Evolutionary conservation across 2,888 invertebrate species (phyloP).

Genomic region (Melanostoma mellinum): DNA sequence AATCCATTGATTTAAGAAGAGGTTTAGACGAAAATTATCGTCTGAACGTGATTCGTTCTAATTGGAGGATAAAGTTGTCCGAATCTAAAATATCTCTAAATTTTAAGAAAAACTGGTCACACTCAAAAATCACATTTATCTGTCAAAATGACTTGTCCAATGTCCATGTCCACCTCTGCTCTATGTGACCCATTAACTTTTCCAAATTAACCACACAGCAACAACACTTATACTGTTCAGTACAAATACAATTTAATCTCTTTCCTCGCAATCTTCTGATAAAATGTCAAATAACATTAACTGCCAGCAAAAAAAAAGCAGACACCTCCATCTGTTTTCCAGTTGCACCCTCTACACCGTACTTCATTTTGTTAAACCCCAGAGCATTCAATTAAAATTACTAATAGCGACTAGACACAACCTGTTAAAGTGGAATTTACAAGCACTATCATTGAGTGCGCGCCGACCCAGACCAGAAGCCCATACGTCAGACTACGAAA

Average conservation of each 20-base stretch:
- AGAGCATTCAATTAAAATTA: conserved; percentile 69
- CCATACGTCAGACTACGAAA: conserved; percentile 66
- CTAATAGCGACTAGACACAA: conserved; percentile 73
- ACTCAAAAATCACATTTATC: too few relatives aligned
- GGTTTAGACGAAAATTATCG: too few relatives aligned
- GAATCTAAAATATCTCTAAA: too few relatives aligned
- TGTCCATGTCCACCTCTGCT: too few relatives aligned
- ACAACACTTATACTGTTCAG: too few relatives aligned
- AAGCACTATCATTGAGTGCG: conserved; percentile 67
- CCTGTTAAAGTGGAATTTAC: conserved; percentile 73
- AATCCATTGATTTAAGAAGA: too few relatives aligned
- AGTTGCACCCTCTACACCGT: conserved; percentile 24
- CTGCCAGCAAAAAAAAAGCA: conserved; percentile 20
- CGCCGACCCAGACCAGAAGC: conserved; percentile 65
- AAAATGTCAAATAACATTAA: conserved; percentile 51
- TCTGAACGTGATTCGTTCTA: too few relatives aligned
- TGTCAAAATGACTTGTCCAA: too few relatives aligned
- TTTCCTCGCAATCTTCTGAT: conserved; percentile 20
- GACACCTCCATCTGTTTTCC: conserved; percentile 46
- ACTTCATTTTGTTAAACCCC: conserved; percentile 51
- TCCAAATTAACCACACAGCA: too few relatives aligned
- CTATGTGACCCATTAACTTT: too few relatives aligned
- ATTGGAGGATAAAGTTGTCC: too few relatives aligned
- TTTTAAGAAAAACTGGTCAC: too few relatives aligned
- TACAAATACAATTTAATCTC: conserved; percentile 16